Percentiles rank a stretch among this genome's conserved stretches.
Conservation (phyloP, 1,140 invertebrate species). For the Latrodectus geometricus region DNA sequence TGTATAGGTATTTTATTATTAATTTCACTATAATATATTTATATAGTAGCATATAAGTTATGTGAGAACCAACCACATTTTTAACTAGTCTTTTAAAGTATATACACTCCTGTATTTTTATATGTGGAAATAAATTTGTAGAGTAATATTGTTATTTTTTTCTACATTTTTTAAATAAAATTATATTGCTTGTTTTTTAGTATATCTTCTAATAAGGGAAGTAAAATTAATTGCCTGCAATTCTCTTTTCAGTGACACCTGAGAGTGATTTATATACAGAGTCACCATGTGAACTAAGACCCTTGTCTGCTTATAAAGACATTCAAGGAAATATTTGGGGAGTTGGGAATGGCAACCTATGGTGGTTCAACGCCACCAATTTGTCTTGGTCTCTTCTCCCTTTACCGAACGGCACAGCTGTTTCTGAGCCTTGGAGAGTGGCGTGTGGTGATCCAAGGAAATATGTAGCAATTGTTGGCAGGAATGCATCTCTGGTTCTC, state of each 20-base stretch:
- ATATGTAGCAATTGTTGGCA: constrained; percentile 24
- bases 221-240: too few species aligned
- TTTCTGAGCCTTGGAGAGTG: constrained; percentile 33
- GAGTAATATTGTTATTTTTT: too few species aligned
- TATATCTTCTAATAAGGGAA: too few species aligned
- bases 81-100: too few species aligned
- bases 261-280: constrained; percentile 43
- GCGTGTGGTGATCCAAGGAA: constrained; percentile 26
- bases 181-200: too few species aligned
- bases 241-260: constrained; percentile 31
- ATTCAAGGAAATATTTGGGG: constrained; percentile 51
- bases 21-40: too few species aligned
- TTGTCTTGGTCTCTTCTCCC: constrained; percentile 46
- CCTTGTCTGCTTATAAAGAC: constrained; percentile 40
- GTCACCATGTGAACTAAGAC: constrained; percentile 32
- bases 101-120: too few species aligned
- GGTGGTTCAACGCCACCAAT: constrained; percentile 55
- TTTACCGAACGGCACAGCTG: constrained; percentile 31
- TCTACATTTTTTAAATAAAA: too few species aligned
- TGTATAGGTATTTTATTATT: too few species aligned
- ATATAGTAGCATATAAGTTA: too few species aligned
- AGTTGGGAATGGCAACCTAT: constrained; percentile 35
- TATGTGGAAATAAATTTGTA: too few species aligned
- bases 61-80: too few species aligned
- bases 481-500: constrained; percentile 24